phyloP scores from a whole-genome alignment of 2,797 vertebrate genomes.

The Darevskia nairensis region DNA sequence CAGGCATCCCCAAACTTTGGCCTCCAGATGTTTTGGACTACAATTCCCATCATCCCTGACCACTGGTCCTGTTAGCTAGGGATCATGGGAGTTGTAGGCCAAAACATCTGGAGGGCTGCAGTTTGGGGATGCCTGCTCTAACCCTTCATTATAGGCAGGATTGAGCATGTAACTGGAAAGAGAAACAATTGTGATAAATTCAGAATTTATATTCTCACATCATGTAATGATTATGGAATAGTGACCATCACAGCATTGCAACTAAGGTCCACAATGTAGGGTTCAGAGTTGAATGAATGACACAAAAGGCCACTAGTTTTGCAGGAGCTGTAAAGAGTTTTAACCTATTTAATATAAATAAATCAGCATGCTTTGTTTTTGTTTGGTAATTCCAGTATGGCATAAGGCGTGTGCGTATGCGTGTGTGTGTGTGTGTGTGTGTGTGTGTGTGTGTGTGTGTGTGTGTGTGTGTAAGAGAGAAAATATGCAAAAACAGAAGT shows the following conservation, averaged over 20 bases:
- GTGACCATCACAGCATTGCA: not conserved
- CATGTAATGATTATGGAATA: not conserved
- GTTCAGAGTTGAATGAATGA: not conserved
- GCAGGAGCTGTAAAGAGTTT: not conserved
- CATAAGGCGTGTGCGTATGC: rapidly evolving
- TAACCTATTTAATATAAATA: not conserved
- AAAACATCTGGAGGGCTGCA: too few relatives aligned
- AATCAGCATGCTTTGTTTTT: not conserved
- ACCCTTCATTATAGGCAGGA: not conserved
- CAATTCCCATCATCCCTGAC: too few relatives aligned
- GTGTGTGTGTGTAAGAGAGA: too few relatives aligned
- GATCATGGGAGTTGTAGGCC: too few relatives aligned
- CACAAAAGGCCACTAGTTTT: not conserved
- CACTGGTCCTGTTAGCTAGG: too few relatives aligned
- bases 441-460: not conserved
- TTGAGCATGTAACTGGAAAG: not conserved
- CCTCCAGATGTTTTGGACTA: too few relatives aligned
- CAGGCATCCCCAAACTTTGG: too few relatives aligned
- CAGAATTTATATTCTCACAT: not conserved
- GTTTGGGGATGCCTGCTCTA: too few relatives aligned
- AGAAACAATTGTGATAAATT: not conserved
- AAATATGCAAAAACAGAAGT: not conserved
- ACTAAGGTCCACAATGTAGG: not conserved
- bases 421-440: too few relatives aligned
- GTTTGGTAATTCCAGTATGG: not conserved